Evolutionary conservation across 2,113 vertebrate species (phyloP), one percentile per base, ranked within the genome.

Genomic region (Myodes glareolus): DNA sequence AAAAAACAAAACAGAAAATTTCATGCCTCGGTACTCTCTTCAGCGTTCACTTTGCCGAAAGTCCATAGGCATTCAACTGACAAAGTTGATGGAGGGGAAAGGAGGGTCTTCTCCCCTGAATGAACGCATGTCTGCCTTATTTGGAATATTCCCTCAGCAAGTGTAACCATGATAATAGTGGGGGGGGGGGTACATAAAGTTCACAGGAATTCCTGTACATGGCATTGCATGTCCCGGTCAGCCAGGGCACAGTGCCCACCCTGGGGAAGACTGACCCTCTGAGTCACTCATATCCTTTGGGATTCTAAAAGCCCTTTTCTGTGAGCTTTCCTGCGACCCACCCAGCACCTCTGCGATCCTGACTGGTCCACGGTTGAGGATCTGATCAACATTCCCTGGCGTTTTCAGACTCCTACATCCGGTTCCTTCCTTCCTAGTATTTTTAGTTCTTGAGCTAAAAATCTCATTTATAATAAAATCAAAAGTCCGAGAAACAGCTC

Each of bases 391-490:
- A 95, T 97, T 98, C 98, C 97, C 97, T 97, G 89, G 96, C 96
- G 97, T 97, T 98, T 98, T 98, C 97, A 96, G 97, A 97, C 86
- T 77, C 93, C 97, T 97, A 97, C 96, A 65, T 95, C 91, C 90
- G 97, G 97, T 98, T 98, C 98, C 98, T 98, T 98, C 98, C 97
- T 98, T 98, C 97, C 97, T 94, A 94, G 96, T 98, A 98, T 98
- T 98, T 98, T 99, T 98, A 98, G 98, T 98, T 98, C 93, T 97
- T 90, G 97, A 98, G 98, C 98, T 98, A 98, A 97, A 97, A 97
- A 93, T 88, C 97, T 98, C 98, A 98, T 98, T 99, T 98, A 97
- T 84, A 93, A 95, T 72, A 84, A 97, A 97, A 68, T 96, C 95
- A 92, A 55, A 93, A 92, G 98, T 98, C 98, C 98, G 97, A 96